Conservation (phyloP, 1,140 invertebrate species). For the Drosophila nikananu region DNA sequence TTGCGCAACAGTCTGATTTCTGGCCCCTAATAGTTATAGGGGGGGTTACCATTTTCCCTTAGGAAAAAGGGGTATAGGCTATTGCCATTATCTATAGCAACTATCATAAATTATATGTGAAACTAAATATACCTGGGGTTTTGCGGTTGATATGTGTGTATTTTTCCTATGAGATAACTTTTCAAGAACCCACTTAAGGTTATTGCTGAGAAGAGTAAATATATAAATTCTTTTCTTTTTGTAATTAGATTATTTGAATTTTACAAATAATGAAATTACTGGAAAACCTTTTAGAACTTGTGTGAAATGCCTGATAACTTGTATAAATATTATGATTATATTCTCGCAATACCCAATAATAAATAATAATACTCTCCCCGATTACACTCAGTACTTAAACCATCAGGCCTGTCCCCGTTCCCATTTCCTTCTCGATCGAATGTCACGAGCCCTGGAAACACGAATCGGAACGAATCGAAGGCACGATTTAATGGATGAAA, state of each 20-base stretch:
- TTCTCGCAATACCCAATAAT: not conserved
- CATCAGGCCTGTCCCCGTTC: conserved; percentile 41
- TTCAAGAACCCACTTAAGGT: not conserved
- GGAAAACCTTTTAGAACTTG: not conserved
- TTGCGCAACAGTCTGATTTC: conserved; percentile 62
- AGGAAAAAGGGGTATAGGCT: conserved; percentile 10
- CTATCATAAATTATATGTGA: conserved; percentile 29
- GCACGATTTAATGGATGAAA: conserved; percentile 71
- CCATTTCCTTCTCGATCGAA: conserved; percentile 53
- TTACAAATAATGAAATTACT: not conserved
- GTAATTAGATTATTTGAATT: not conserved
- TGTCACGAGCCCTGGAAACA: conserved; percentile 61
- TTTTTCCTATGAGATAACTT: conserved; percentile 22
- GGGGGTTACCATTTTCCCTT: conserved; percentile 38
- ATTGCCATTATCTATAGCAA: conserved; percentile 25
- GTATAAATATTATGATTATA: not conserved
- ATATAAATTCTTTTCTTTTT: too few relatives aligned
- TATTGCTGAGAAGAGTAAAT: too few relatives aligned
- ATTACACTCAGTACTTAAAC: conserved; percentile 18
- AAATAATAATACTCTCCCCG: conserved; percentile 8
- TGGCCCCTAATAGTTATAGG: conserved; percentile 28
- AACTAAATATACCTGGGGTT: conserved; percentile 19
- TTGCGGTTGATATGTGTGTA: conserved; percentile 32
- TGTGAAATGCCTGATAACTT: not conserved
- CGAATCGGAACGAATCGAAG: conserved; percentile 54